These are phyloP conservation scores for Stomorhina lunata DNA, from an alignment of 2,888 invertebrate genomes.

Conservation along the genomic window DNA sequence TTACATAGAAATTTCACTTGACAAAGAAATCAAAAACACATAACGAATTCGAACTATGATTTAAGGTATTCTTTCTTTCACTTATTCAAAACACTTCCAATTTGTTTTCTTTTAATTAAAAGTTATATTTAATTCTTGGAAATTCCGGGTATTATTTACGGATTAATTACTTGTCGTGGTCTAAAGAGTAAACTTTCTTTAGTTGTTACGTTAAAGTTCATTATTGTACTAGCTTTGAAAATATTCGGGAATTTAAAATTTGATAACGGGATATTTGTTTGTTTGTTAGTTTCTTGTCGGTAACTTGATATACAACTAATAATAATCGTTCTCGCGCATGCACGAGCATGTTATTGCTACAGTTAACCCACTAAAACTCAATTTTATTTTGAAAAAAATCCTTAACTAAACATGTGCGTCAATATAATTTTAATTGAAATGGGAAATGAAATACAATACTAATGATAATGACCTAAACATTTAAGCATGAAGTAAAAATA, in stretches of 20 bases:
- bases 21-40: too few relatives aligned
- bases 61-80: too few relatives aligned
- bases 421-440: slow-evolving; percentile 38
- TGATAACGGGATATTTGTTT: not conserved
- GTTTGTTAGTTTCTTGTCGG: not conserved
- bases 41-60: too few relatives aligned
- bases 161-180: too few relatives aligned
- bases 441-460: slow-evolving; percentile 20
- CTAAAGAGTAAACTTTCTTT: too few relatives aligned
- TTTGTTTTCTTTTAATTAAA: too few relatives aligned
- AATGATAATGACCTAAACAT: slow-evolving; percentile 25
- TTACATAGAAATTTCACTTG: too few relatives aligned
- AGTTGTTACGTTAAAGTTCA: not conserved
- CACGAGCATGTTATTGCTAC: not conserved
- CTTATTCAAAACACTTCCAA: too few relatives aligned
- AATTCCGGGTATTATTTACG: too few relatives aligned
- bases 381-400: not conserved
- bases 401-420: not conserved
- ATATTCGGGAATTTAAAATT: not conserved
- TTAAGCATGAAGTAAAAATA: not conserved
- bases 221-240: not conserved
- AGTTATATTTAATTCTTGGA: too few relatives aligned
- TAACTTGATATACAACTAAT: not conserved
- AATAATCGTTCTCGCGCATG: not conserved
- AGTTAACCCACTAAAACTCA: not conserved